Percentiles rank a stretch among this genome's conserved stretches.
phyloP scores from a whole-genome alignment of 2,888 invertebrate genomes.

The Steinernema hermaphroditum region DNA sequence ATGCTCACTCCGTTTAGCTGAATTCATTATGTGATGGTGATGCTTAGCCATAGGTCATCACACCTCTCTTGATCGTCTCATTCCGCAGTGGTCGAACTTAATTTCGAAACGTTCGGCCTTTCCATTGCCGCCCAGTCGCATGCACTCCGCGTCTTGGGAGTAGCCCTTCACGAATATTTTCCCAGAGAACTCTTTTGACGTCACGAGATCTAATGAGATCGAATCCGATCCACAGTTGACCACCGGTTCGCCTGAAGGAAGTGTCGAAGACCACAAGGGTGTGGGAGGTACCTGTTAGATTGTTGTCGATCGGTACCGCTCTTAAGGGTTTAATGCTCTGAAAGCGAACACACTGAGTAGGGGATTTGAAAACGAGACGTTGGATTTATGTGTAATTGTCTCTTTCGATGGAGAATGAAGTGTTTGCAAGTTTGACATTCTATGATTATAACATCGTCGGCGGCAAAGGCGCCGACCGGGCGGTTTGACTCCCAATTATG shows the following conservation, averaged over 20 bases:
- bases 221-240: conserved; percentile 60
- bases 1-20: conserved; percentile 61
- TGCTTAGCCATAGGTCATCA: not conserved
- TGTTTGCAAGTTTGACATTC: conserved; percentile 29
- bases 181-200: conserved; percentile 60
- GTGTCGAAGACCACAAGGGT: not conserved
- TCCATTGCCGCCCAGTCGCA: conserved; percentile 46
- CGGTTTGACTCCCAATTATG: conserved; percentile 29
- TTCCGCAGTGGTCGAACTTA: conserved; percentile 61
- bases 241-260: conserved; percentile 44
- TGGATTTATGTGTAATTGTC: conserved; percentile 19
- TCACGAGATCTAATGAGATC: conserved; percentile 57
- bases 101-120: conserved; percentile 53
- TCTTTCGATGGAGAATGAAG: conserved; percentile 5
- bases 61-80: conserved; percentile 58
- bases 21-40: not conserved
- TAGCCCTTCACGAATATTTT: conserved; percentile 65
- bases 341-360: not conserved
- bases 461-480: conserved; percentile 27
- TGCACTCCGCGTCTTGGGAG: conserved; percentile 45
- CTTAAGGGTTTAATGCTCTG: not conserved
- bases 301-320: conserved; percentile 23
- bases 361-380: conserved; percentile 1
- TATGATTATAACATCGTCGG: conserved; percentile 27
- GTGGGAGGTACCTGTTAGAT: not conserved